These are phyloP conservation scores for Hemiscyllium ocellatum DNA, from an alignment of 2,113 vertebrate genomes.

Conservation along the genomic window DNA sequence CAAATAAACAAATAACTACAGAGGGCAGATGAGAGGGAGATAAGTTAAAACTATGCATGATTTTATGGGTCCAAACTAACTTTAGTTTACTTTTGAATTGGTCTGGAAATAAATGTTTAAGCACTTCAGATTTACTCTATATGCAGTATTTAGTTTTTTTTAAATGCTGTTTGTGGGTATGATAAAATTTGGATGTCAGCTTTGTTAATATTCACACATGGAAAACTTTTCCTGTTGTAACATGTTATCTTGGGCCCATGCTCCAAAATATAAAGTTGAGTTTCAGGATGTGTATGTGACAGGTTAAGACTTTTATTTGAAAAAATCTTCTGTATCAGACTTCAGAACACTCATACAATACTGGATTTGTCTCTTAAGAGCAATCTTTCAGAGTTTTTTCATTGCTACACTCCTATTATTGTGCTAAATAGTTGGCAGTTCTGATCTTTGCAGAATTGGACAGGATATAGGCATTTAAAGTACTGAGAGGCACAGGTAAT, in stretches of 20 bases:
- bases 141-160: background rate
- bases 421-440: background rate
- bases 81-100: background rate
- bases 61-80: background rate
- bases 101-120: background rate
- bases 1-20: background rate
- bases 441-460: background rate
- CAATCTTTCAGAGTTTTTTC: background rate
- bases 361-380: background rate
- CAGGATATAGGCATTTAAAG: background rate
- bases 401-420: background rate
- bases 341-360: background rate
- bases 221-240: background rate
- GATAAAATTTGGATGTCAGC: background rate
- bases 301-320: background rate
- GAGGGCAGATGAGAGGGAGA: background rate
- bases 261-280: background rate
- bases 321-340: background rate
- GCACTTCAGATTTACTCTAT: background rate
- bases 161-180: background rate
- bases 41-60: background rate
- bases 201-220: background rate
- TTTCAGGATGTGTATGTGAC: background rate
- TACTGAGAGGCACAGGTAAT: background rate
- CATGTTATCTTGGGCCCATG: background rate